Base-by-base conservation (phyloP, 92 coral and sea anemone species). In the Zoanthus sociatus region DNA sequence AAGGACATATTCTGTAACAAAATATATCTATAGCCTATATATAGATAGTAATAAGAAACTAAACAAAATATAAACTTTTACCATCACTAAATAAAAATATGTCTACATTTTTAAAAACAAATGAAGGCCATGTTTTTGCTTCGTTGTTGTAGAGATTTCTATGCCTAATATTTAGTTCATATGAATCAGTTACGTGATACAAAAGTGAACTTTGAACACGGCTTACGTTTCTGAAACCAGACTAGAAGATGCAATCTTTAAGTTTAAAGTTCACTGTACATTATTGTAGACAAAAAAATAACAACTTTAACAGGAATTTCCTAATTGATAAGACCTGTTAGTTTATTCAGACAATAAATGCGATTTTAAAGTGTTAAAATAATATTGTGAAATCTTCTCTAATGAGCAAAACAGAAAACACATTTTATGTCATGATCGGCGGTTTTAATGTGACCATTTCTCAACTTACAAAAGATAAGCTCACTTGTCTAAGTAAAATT, bases 351-450 rank as follows among this genome's bases (percentile, higher is more conserved):
- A 69, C 74, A 77, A 77, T 54, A 54, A 77, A 14, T 14, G 13
- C 26, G 63, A 51, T 20, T 77, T 77, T 77, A 55, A 77, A 55
- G 82, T 77, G 18, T 77, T 54, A 77, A 77, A 77, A 77, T 54
- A 54, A 51, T 54, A 50, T 54, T 54, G 7, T 77, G 54, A 30
- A 69, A 69, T 13, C 17, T 30, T 33, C 42, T 54, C 33, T 26
- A 77, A 51, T 21, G 82, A 77, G 7, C 17, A 46, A 31, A 54
- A 77, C 64, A 53, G 66, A 77, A 31, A 77, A 54, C 48, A 54
- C 14, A 51, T 76, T 77, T 69, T 33, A 31, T 50, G 10, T 11
- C 31, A 4, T 63, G 69, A 21, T 63, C 67, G 13, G 45, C 31
- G 26, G 61, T 12, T 55, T 9, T 4, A 77, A 53, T 12, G 18